A percentile compares a stretch with the other conserved stretches of the same genome.
Conservation (phyloP, 2,888 invertebrate genomes). For the Zelleria hepariella region DNA sequence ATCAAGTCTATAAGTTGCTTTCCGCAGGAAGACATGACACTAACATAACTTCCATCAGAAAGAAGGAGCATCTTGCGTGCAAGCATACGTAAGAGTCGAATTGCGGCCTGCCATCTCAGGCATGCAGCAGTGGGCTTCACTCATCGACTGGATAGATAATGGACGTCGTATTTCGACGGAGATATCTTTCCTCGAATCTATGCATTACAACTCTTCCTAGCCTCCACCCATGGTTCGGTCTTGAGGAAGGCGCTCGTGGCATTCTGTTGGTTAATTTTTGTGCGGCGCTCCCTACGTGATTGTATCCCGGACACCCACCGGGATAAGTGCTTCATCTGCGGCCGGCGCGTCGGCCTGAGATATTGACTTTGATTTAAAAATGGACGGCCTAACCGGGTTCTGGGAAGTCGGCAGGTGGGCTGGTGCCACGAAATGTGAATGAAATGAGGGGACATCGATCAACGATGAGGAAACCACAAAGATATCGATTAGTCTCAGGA, state of each 20-base stretch:
- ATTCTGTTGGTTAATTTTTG: slow-evolving; percentile 2
- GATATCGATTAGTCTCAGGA: background rate
- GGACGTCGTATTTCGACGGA: too few species aligned
- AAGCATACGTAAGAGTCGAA: too few species aligned
- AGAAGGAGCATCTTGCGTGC: too few species aligned
- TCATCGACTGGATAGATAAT: too few species aligned
- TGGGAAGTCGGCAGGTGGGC: background rate
- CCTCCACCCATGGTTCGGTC: background rate
- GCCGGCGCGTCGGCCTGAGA: background rate
- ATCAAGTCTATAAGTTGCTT: too few species aligned
- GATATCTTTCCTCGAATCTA: too few species aligned
- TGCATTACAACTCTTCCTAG: too few species aligned
- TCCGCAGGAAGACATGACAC: too few species aligned
- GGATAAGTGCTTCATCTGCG: slow-evolving; percentile 3
- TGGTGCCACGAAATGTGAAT: background rate
- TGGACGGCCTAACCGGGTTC: background rate
- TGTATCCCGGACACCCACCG: slow-evolving; percentile 3
- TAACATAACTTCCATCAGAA: too few species aligned
- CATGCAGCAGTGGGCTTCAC: too few species aligned
- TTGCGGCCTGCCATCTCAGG: too few species aligned
- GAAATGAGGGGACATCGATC: background rate
- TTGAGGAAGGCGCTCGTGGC: slow-evolving; percentile 1
- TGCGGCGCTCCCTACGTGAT: background rate
- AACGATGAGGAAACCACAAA: background rate
- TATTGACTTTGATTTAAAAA: background rate